These are phyloP conservation scores for Trididemnum clinides DNA, from an alignment of 23 tunicate genomes.

Conservation along the genomic window DNA sequence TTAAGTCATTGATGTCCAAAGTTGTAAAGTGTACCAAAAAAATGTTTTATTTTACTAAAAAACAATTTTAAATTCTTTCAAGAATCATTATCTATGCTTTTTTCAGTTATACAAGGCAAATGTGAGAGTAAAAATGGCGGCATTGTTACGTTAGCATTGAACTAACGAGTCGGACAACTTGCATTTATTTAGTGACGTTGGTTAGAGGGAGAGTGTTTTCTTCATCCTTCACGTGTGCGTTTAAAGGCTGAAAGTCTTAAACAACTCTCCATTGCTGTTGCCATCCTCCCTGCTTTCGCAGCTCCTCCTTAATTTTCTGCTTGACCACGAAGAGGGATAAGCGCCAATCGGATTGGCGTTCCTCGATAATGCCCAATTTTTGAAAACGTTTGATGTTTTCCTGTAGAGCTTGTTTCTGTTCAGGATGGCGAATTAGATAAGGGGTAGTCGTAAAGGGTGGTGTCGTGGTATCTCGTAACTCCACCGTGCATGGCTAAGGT, in stretches of 20 bases:
- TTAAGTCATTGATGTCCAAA: too few relatives aligned
- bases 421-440: not conserved
- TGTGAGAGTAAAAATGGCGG: too few relatives aligned
- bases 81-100: too few relatives aligned
- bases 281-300: not conserved
- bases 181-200: not conserved
- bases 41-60: too few relatives aligned
- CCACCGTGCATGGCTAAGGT: not conserved
- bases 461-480: not conserved
- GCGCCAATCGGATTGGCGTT: not conserved
- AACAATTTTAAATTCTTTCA: too few relatives aligned
- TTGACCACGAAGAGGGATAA: conserved; percentile 8
- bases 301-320: conserved; percentile 27
- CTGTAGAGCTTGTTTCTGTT: not conserved
- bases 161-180: too few relatives aligned
- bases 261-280: not conserved
- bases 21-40: too few relatives aligned
- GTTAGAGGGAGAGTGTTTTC: not conserved
- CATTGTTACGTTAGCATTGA: too few relatives aligned
- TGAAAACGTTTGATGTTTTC: not conserved
- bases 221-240: not conserved
- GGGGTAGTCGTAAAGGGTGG: not conserved
- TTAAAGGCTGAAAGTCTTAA: not conserved
- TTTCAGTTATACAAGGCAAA: too few relatives aligned
- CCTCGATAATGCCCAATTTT: conserved; percentile 13